Base-by-base conservation (phyloP, 2,888 invertebrate genomes). In the Pasiphila rectangulata region DNA sequence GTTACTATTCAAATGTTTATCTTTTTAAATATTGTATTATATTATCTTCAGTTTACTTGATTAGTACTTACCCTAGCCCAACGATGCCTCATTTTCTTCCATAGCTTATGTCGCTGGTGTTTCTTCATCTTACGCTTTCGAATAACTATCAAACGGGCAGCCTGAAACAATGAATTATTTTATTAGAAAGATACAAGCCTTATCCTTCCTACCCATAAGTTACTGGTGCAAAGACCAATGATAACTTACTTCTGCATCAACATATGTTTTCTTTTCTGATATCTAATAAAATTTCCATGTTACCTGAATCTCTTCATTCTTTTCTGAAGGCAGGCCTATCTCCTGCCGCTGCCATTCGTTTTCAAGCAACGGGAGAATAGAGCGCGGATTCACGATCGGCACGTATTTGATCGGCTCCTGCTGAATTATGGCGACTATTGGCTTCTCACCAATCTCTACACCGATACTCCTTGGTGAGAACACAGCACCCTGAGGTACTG, bases 121-220 rank as follows among this genome's bases (percentile, higher is more conserved):
- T 94, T 95, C 76, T 93, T 95, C 95, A 97, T 96, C 81, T 96
- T 97, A 41, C 92, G 91, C 37, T 93, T 88, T 36, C 96, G 89
- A 21, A 96, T 95, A 0, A 94, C 93, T 56, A 96, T 93, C 46
- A 96, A 77, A 39, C 94, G 86, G 0, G 90, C 91, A 0, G 96
- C 95, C 64, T 92, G 27, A 12, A 49, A 49, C n/a, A n/a, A n/a
- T n/a, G n/a, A n/a, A n/a, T n/a, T n/a, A n/a, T n/a, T n/a, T n/a
- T n/a, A n/a, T n/a, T n/a, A n/a, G n/a, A n/a, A n/a, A n/a, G n/a
- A n/a, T n/a, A n/a, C n/a, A n/a, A n/a, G n/a, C n/a, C n/a, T n/a
- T n/a, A n/a, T n/a, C n/a, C n/a, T n/a, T n/a, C n/a, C n/a, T n/a
- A n/a, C n/a, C n/a, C n/a, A n/a, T n/a, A n/a, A n/a, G n/a, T n/a